Conservation (phyloP, 2,113 vertebrate genomes). For the Dasyprocta punctata region DNA sequence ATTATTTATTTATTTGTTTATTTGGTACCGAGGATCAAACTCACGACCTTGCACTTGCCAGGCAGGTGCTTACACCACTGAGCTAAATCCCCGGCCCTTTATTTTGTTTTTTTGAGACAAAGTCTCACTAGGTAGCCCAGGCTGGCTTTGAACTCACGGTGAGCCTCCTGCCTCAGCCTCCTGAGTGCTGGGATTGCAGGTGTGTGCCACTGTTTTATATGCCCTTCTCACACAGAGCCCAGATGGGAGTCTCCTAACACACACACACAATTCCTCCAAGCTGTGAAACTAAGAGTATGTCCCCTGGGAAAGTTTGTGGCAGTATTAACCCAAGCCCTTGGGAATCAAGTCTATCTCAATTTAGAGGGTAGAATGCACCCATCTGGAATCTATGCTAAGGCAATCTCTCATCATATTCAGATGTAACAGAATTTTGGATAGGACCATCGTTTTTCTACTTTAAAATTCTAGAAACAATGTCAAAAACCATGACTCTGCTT, state of each 20-base stretch:
- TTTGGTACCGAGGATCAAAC: too few species aligned
- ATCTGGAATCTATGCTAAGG: slow-evolving; percentile 42
- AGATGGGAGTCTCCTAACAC: slow-evolving; percentile 48
- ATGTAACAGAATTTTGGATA: slow-evolving; percentile 51
- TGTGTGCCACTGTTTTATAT: slow-evolving; percentile 30
- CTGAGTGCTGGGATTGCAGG: neutral
- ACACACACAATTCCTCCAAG: neutral
- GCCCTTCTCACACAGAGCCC: slow-evolving; percentile 64
- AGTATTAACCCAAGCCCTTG: slow-evolving; percentile 56
- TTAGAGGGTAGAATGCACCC: slow-evolving; percentile 11
- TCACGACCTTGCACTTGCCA: too few species aligned
- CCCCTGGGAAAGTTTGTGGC: slow-evolving; percentile 58
- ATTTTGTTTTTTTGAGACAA: neutral
- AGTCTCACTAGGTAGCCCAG: neutral
- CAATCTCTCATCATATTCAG: slow-evolving; percentile 2
- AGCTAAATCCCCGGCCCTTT: too few species aligned
- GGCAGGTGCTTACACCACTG: too few species aligned
- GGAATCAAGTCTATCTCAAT: slow-evolving; percentile 22
- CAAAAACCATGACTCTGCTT: slow-evolving; percentile 29
- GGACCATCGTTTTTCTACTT: slow-evolving; percentile 37
- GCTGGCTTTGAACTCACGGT: neutral
- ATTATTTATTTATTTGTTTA: too few species aligned
- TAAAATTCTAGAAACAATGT: slow-evolving; percentile 66
- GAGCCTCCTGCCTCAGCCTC: neutral
- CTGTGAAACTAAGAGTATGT: slow-evolving; percentile 36